Conservation (phyloP, 2,888 invertebrate genomes). For the Drosophila nigricruria region DNA sequence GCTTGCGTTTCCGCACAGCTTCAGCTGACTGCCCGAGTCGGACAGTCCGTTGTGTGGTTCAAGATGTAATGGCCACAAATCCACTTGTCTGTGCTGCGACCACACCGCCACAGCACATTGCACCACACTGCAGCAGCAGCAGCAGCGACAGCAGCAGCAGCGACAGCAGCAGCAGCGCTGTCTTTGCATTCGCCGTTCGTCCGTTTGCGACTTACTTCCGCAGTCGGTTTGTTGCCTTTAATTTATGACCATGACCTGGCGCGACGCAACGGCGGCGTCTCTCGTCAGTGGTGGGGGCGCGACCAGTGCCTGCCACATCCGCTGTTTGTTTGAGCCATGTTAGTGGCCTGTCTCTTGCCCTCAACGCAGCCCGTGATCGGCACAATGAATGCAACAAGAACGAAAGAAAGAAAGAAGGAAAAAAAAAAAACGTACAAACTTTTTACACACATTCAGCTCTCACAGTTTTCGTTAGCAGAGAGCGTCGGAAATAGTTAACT, state of each 20-base stretch:
- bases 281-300: constrained; percentile 38
- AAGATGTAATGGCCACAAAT: constrained; percentile 76
- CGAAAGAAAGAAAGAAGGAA: background rate
- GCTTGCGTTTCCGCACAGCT: constrained; percentile 67
- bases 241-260: constrained; percentile 71
- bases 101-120: background rate
- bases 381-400: constrained; percentile 47
- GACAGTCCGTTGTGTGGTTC: constrained; percentile 25
- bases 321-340: constrained; percentile 61
- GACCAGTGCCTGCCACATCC: constrained; percentile 59
- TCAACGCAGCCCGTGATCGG: constrained; percentile 37
- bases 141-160: background rate
- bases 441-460: constrained; percentile 64
- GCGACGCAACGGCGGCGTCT: constrained; percentile 53
- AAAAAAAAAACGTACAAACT: constrained; percentile 37
- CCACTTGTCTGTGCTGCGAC: constrained; percentile 54
- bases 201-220: constrained; percentile 66
- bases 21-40: constrained; percentile 17
- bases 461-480: constrained; percentile 27
- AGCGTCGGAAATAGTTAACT: constrained; percentile 75
- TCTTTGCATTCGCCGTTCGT: constrained; percentile 28
- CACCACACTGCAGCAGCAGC: background rate
- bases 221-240: constrained; percentile 74
- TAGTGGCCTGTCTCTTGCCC: background rate
- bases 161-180: background rate